Evolutionary conservation across 2,888 invertebrate species (phyloP), one percentile per base, ranked within the genome.

Genomic region (Meandrusa payeni): DNA sequence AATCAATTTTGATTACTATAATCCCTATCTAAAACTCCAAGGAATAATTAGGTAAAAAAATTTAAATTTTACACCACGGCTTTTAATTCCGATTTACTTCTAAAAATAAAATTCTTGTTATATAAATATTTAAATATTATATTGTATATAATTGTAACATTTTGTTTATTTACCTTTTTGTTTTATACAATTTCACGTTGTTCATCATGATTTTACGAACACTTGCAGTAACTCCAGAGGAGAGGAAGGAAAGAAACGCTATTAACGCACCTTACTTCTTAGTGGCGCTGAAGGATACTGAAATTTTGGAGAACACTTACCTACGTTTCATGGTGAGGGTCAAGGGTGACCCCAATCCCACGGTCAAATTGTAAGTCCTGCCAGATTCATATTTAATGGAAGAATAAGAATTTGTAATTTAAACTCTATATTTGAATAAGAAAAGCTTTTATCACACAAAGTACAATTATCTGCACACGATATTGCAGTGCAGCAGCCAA

Each of bases 361-460:
- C 93, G 51, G 91, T 98, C 31, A 93, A 92, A 76, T 98, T 98
- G 98, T 97, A 87, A 92, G 94, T 91, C 6, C n/a, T n/a, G n/a
- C n/a, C n/a, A n/a, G n/a, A n/a, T n/a, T n/a, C n/a, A n/a, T n/a
- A n/a, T n/a, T n/a, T n/a, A n/a, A n/a, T n/a, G n/a, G n/a, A n/a
- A n/a, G n/a, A n/a, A n/a, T n/a, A n/a, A n/a, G n/a, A n/a, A n/a
- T n/a, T n/a, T n/a, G n/a, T n/a, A n/a, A n/a, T n/a, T n/a, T n/a
- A n/a, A n/a, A n/a, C n/a, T n/a, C n/a, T n/a, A n/a, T n/a, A n/a
- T n/a, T n/a, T n/a, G n/a, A n/a, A n/a, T n/a, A n/a, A n/a, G n/a
- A n/a, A n/a, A n/a, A n/a, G n/a, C n/a, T n/a, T n/a, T n/a, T n/a
- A n/a, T n/a, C n/a, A n/a, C n/a, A n/a, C n/a, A n/a, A n/a, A n/a